Evolutionary conservation across 2,797 vertebrate genomes (phyloP), one percentile per base, ranked within the genome.

Genomic region (Melanotaenia pygmaea): DNA sequence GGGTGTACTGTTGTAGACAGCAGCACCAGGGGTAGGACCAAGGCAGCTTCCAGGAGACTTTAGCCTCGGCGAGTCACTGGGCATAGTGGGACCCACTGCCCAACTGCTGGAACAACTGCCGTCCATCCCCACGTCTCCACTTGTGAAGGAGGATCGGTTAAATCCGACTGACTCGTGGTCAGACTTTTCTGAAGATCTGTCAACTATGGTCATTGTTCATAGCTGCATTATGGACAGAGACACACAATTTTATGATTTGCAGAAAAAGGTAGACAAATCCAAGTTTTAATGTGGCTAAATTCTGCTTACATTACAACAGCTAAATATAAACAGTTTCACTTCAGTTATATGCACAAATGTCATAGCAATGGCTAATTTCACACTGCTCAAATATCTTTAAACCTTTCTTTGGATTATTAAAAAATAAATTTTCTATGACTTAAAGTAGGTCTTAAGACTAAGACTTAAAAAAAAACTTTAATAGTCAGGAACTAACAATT

Each of bases 151-250:
- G 69, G 95, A 94, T 89, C 95, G 94, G 88, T 84, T 97, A 85
- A 92, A 96, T 94, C 91, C 96, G 88, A 92, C 96, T 96, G 95
- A 86, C 91, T 97, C 94, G 81, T 94, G 93, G 91, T 96, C 96
- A 94, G 97, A 96, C 91, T 97, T 95, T 91, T 98, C 97, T 90
- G 95, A 94, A 86, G 94, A 90, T 94, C 96, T 97, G 95, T 98
- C 97, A 96, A 97, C 97, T 97, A 98, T 97, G 94, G 97, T 98
- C 97, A 99, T 99, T 95, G 95, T 97, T 99, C 96, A 97, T 96
- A 94, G 95, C 98, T 99, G 94, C 50, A 50, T 45, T 40, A 53
- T 53, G 64, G 54, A 35, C 13, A 84, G 4, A 87, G 1, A 81
- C 2, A 82, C 9, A 73, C 0, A 38, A n/a, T 1, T 26, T 68